These are phyloP conservation scores for Propithecus deckenii DNA, from an alignment of 2,797 vertebrate species.

Conservation along the genomic window DNA sequence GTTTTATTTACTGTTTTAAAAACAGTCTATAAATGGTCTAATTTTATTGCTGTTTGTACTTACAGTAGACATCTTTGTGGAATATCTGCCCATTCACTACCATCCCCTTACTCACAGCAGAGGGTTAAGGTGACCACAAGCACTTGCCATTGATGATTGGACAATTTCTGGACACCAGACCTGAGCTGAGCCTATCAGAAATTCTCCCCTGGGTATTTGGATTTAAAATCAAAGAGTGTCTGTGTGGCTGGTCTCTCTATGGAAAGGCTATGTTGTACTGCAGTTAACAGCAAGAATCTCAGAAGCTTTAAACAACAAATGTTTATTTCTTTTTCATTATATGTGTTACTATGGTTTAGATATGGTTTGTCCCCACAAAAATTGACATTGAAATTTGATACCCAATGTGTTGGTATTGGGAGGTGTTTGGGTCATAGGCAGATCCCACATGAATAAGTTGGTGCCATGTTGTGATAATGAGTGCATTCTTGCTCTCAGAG, in stretches of 20 bases:
- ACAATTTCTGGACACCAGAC: background rate
- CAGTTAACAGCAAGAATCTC: background rate
- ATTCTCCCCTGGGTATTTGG: background rate
- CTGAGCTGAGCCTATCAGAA: background rate
- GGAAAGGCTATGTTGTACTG: background rate
- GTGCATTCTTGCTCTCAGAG: background rate
- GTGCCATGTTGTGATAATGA: background rate
- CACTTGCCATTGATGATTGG: background rate
- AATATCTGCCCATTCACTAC: background rate
- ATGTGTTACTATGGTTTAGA: background rate
- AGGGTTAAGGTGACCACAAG: background rate
- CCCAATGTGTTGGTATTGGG: background rate
- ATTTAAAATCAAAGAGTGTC: background rate
- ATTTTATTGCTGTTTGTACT: background rate
- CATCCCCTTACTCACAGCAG: background rate
- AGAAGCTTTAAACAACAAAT: background rate
- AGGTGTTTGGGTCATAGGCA: background rate
- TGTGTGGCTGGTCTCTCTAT: background rate
- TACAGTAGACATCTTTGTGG: background rate
- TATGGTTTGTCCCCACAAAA: background rate
- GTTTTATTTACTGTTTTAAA: no score
- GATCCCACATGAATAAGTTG: background rate
- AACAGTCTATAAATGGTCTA: background rate
- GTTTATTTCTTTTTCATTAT: background rate
- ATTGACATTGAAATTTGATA: background rate